Conservation (phyloP, 1,140 invertebrate species). For the Cepaea nemoralis region DNA sequence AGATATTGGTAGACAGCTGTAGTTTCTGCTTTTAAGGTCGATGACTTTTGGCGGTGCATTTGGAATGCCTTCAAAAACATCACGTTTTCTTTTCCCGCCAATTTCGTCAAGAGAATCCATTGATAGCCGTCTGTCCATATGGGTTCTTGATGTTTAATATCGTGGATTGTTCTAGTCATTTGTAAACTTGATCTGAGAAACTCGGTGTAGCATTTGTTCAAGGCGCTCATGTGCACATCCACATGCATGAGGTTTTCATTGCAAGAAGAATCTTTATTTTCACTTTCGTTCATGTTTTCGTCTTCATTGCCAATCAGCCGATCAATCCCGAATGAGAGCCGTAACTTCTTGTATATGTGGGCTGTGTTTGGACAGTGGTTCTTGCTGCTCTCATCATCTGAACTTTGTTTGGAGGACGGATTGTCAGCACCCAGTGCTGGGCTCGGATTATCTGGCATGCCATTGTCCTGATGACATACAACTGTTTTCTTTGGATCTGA, state of each 20-base stretch:
- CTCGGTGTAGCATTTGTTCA: background rate
- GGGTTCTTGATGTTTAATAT: background rate
- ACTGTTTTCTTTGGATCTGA: background rate
- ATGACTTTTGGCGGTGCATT: slow-evolving; percentile 36
- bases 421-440: background rate
- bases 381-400: background rate
- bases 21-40: slow-evolving; percentile 27
- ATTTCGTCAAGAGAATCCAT: background rate
- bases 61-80: slow-evolving; percentile 38
- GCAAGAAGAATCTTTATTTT: background rate
- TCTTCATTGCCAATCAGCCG: slow-evolving; percentile 27
- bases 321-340: slow-evolving; percentile 35
- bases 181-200: background rate
- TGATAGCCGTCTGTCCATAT: background rate
- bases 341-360: slow-evolving; percentile 11
- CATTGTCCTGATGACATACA: too few species aligned
- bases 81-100: slow-evolving; percentile 33
- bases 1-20: background rate
- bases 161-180: background rate
- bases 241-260: background rate
- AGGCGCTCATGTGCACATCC: background rate
- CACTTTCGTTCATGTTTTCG: background rate
- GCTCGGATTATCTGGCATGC: too few species aligned
- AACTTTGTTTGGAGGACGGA: background rate
- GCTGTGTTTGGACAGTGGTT: background rate